These are phyloP conservation scores for Paguma larvata DNA, from an alignment of 2,797 vertebrate species.

Conservation along the genomic window DNA sequence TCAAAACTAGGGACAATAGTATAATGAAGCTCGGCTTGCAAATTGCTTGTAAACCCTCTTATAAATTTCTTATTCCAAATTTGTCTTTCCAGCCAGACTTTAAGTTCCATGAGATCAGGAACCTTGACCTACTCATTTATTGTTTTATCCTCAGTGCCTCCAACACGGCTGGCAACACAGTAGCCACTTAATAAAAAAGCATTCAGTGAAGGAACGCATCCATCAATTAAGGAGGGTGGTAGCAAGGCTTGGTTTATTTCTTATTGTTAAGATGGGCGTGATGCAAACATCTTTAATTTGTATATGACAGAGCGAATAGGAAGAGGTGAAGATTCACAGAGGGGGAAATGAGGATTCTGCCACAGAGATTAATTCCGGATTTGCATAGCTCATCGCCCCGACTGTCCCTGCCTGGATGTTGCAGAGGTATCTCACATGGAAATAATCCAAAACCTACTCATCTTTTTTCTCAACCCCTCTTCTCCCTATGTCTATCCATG, in stretches of 20 bases:
- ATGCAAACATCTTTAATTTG: neutral
- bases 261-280: neutral
- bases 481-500: neutral
- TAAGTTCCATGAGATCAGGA: neutral
- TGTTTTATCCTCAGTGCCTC: neutral
- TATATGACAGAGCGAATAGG: neutral
- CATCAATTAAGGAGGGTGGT: neutral
- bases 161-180: neutral
- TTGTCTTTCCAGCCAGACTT: neutral
- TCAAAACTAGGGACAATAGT: neutral
- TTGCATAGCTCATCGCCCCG: neutral
- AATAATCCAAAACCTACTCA: neutral
- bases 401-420: neutral
- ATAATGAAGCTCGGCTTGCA: neutral
- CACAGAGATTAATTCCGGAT: neutral
- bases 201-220: neutral
- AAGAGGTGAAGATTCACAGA: neutral
- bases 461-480: neutral
- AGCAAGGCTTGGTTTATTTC: conserved; percentile 19
- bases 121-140: neutral
- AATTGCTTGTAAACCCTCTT: neutral
- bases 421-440: neutral
- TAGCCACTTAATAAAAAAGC: conserved; percentile 6
- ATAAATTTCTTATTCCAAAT: neutral
- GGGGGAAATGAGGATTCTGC: neutral